A percentile compares a stretch with the other conserved stretches of the same genome.
These are phyloP conservation scores for Seira musarum DNA, from an alignment of 2,888 invertebrate species.

Conservation along the genomic window DNA sequence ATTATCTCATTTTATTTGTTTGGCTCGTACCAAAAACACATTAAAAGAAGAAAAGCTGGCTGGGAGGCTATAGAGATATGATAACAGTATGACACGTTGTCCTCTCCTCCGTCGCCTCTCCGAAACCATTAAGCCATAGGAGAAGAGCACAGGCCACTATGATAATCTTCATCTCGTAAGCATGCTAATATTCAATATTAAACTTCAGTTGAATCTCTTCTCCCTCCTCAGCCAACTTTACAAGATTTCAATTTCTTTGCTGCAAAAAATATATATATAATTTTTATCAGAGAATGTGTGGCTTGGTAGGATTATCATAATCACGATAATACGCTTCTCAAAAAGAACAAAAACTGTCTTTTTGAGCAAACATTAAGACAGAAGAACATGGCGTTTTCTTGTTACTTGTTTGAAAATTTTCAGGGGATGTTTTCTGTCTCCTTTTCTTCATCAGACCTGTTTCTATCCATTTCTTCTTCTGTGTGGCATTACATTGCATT, in stretches of 20 bases:
- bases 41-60: background rate
- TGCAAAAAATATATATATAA: background rate
- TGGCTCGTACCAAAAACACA: slow-evolving; percentile 61
- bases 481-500: background rate
- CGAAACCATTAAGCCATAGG: slow-evolving; percentile 16
- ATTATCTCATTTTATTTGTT: slow-evolving; percentile 33
- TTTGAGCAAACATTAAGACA: slow-evolving; percentile 55
- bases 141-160: slow-evolving; percentile 11
- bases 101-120: slow-evolving; percentile 16
- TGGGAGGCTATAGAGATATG: slow-evolving; percentile 51
- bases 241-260: background rate
- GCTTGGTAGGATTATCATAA: slow-evolving; percentile 7
- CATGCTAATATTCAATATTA: slow-evolving; percentile 16
- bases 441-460: slow-evolving; percentile 12
- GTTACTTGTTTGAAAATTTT: slow-evolving; percentile 27
- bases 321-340: slow-evolving; percentile 20
- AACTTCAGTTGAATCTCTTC: background rate
- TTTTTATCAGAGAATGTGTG: slow-evolving; percentile 8
- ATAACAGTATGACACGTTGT: slow-evolving; percentile 59
- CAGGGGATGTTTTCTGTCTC: slow-evolving; percentile 5
- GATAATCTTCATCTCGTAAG: background rate
- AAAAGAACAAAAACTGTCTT: slow-evolving; percentile 45
- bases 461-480: slow-evolving; percentile 8
- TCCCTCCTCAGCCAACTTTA: background rate
- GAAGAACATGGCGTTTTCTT: slow-evolving; percentile 55